Evolutionary conservation across 2,113 vertebrate species (phyloP).

Genomic region (Psilopsiagon aurifrons): DNA sequence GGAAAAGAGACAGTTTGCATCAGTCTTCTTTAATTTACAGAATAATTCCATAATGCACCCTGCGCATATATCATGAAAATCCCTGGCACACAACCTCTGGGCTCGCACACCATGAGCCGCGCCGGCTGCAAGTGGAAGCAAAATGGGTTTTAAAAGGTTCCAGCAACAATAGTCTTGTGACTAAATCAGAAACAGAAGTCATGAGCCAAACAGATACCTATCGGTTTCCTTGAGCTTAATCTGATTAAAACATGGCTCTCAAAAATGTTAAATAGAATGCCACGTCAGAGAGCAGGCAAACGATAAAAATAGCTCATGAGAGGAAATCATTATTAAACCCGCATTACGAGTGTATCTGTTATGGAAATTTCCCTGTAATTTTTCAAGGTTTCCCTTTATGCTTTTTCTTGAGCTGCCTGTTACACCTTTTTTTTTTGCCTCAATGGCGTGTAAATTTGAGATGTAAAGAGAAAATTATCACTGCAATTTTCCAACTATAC

Average conservation of each 20-base stretch:
- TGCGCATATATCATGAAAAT: constrained; percentile 22
- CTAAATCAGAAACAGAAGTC: constrained; percentile 83
- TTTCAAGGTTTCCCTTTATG: constrained; percentile 69
- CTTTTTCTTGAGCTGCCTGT: constrained; percentile 16
- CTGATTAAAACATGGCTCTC: constrained; percentile 81
- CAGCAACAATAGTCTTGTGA: constrained; percentile 81
- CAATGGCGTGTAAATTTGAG: constrained; percentile 40
- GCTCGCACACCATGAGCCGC: constrained; percentile 46
- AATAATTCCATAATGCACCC: constrained; percentile 34
- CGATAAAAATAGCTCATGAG: constrained; percentile 77
- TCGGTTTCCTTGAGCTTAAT: constrained; percentile 82
- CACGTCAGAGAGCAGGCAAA: constrained; percentile 72
- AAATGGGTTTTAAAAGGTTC: constrained; percentile 77
- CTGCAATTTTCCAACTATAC: constrained; percentile 51
- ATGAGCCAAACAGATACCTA: constrained; percentile 81
- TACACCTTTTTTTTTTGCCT: background rate
- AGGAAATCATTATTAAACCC: constrained; percentile 79
- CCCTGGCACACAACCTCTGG: constrained; percentile 56
- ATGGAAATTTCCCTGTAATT: constrained; percentile 78
- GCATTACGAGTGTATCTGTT: constrained; percentile 74
- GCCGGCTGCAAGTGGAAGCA: constrained; percentile 73
- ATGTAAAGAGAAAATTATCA: constrained; percentile 66
- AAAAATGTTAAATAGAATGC: constrained; percentile 76
- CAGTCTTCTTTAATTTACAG: constrained; percentile 66
- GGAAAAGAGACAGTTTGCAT: constrained; percentile 45